Conservation (phyloP, 2,113 vertebrate species). For the Myrmecophaga tridactyla region DNA sequence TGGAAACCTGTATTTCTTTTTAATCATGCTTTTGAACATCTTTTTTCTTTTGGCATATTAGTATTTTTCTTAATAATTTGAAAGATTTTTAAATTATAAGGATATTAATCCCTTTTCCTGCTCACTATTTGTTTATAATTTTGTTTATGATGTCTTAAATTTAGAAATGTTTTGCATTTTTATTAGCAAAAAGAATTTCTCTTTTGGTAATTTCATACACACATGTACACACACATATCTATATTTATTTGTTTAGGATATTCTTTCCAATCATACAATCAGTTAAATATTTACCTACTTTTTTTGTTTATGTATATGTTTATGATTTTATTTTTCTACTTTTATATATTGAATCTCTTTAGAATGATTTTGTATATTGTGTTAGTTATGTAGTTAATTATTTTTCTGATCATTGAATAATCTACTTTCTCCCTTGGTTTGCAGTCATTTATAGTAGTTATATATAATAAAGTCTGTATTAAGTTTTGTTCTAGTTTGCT, state of each 20-base stretch:
- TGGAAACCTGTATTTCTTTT: not conserved
- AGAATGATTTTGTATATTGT: not conserved
- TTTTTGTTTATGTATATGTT: not conserved
- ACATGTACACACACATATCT: not conserved
- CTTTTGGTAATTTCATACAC: not conserved
- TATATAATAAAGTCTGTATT: not conserved
- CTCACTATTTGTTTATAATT: conserved; percentile 14
- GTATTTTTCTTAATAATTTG: not conserved
- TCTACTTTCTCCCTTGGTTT: not conserved
- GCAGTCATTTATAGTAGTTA: not conserved
- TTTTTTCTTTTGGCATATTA: conserved; percentile 19
- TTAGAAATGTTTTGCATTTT: not conserved
- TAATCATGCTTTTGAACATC: not conserved
- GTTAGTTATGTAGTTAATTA: not conserved
- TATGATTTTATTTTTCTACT: not conserved
- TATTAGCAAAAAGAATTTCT: not conserved
- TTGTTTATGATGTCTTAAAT: not conserved
- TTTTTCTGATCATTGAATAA: not conserved
- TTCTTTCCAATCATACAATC: not conserved
- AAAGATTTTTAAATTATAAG: not conserved
- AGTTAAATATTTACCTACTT: not conserved
- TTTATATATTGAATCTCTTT: not conserved
- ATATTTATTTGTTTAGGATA: not conserved
- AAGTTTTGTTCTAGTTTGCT: no score
- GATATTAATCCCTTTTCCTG: not conserved